Evolutionary conservation across 1,140 invertebrate species (phyloP).

Genomic region (Nephila pilipes): DNA sequence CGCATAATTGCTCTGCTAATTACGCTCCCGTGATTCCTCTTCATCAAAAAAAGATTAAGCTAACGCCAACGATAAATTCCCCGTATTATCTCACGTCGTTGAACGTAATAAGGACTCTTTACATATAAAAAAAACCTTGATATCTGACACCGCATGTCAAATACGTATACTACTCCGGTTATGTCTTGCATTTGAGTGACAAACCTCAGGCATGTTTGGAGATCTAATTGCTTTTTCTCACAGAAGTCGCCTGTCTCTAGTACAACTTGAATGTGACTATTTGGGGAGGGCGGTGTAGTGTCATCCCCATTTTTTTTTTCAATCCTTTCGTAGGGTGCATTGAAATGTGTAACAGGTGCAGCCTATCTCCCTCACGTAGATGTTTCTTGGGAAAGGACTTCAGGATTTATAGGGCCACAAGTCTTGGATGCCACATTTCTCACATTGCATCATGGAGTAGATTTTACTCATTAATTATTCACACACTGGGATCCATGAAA

Average conservation of each 20-base stretch:
- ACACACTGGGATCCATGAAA: not conserved
- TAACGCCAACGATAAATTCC: not conserved
- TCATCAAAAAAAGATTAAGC: not conserved
- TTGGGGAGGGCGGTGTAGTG: not conserved
- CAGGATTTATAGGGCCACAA: not conserved
- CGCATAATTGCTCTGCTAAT: not conserved
- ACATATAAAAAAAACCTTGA: not conserved
- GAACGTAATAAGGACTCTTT: not conserved
- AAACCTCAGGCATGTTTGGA: slow-evolving; percentile 26
- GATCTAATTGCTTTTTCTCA: slow-evolving; percentile 60
- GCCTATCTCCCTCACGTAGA: not conserved
- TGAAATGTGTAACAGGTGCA: slow-evolving; percentile 45
- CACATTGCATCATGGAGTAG: not conserved
- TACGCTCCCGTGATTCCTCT: not conserved
- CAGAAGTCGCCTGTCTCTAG: not conserved
- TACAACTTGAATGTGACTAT: not conserved
- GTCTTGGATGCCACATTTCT: not conserved
- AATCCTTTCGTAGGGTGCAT: not conserved
- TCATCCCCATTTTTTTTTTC: not conserved
- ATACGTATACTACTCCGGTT: not conserved
- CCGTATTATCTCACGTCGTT: not conserved
- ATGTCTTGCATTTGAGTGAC: not conserved
- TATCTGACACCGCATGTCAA: not conserved
- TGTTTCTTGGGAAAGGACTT: slow-evolving; percentile 2
- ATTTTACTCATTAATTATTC: slow-evolving; percentile 28